Percentiles rank a stretch among this genome's conserved stretches.
Conservation (phyloP, 2,797 vertebrate species). For the Borostomias antarcticus region DNA sequence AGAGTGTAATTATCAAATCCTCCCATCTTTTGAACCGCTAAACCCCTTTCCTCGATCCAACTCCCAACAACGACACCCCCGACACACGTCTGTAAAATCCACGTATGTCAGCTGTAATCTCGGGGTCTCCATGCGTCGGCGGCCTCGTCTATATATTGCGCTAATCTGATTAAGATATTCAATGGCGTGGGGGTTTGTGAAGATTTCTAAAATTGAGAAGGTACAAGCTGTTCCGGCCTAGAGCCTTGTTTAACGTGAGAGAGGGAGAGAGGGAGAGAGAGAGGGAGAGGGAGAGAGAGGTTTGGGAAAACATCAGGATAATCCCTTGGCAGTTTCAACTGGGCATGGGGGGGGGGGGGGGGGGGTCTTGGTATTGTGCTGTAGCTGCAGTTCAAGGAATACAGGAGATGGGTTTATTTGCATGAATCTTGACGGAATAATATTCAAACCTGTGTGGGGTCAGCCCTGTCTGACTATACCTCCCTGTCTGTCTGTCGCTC, state of each 20-base stretch:
- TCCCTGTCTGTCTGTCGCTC: too few relatives aligned
- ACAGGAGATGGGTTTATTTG: too few relatives aligned
- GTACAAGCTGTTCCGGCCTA: conserved; percentile 29
- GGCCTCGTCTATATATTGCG: conserved; percentile 32
- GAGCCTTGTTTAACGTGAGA: conserved; percentile 28
- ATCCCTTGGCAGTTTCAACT: conserved; percentile 26
- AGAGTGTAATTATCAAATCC: conserved; percentile 32
- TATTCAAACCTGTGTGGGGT: too few relatives aligned
- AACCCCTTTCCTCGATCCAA: conserved; percentile 16
- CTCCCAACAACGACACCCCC: not conserved
- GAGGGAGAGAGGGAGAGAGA: too few relatives aligned
- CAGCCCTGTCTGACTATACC: too few relatives aligned
- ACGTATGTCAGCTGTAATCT: conserved; percentile 35
- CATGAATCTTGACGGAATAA: too few relatives aligned
- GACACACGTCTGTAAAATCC: conserved; percentile 17
- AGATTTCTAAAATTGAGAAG: conserved; percentile 6
- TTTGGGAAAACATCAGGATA: conserved; percentile 27
- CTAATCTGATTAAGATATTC: conserved; percentile 46
- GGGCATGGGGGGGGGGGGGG: conserved; percentile 14
- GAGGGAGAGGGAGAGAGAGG: too few relatives aligned
- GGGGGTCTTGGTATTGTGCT: too few relatives aligned
- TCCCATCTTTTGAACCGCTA: conserved; percentile 15
- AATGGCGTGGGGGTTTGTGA: conserved; percentile 30
- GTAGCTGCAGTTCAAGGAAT: too few relatives aligned
- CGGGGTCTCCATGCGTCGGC: conserved; percentile 6